Conservation (phyloP, 2,113 vertebrate species). For the Felis chaus region DNA sequence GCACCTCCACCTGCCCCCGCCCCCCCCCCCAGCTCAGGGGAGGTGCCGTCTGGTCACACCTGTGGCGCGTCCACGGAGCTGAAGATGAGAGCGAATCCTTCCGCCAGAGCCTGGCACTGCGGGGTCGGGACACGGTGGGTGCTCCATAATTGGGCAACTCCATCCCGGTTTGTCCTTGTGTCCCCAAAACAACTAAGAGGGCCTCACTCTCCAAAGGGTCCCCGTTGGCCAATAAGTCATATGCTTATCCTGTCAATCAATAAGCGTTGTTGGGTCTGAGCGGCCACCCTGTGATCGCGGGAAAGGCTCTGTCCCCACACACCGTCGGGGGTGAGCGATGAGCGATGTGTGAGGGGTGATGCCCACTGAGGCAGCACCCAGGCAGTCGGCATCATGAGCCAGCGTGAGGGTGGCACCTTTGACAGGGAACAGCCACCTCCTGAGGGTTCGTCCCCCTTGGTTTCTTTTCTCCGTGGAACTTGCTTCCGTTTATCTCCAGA, state of each 20-base stretch:
- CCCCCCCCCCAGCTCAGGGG: neutral
- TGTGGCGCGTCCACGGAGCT: accelerated
- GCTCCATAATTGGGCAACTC: accelerated
- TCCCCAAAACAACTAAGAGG: neutral
- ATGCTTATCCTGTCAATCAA: neutral
- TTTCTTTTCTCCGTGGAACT: neutral
- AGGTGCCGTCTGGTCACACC: neutral
- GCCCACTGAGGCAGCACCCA: neutral
- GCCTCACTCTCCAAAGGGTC: neutral
- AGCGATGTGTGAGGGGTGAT: accelerated
- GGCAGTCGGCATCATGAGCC: neutral
- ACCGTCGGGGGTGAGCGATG: accelerated
- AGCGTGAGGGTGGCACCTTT: neutral
- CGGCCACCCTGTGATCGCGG: neutral
- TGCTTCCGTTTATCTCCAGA: neutral
- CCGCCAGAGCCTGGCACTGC: neutral
- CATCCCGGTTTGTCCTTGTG: accelerated
- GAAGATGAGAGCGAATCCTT: neutral
- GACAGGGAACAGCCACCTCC: neutral
- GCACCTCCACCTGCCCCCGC: accelerated
- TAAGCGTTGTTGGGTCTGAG: neutral
- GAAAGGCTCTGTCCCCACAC: accelerated
- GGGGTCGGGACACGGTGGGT: accelerated
- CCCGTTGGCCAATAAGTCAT: neutral
- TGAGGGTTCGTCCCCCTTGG: neutral